Conservation (phyloP, 2,113 vertebrate species). For the Brachyhypopomus gauderio region DNA sequence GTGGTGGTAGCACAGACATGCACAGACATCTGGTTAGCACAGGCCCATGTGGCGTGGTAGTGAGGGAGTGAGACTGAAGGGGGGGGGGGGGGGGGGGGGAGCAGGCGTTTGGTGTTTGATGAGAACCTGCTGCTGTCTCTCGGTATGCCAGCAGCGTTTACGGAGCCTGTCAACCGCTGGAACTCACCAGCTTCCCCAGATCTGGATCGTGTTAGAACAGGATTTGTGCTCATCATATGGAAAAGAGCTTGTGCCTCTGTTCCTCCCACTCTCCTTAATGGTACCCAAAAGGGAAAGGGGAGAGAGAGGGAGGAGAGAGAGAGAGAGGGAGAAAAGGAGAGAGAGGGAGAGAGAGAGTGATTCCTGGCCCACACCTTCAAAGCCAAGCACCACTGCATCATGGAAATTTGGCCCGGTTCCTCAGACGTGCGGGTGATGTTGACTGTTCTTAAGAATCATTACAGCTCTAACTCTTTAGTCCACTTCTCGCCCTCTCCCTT, state of each 20-base stretch:
- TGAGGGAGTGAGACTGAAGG: constrained; percentile 8
- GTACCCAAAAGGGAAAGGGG: constrained; percentile 56
- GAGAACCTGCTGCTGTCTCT: constrained; percentile 62
- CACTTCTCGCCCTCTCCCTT: constrained; percentile 49
- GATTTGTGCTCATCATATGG: constrained; percentile 78
- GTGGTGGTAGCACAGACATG: constrained; percentile 9
- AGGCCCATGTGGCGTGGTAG: constrained; percentile 7
- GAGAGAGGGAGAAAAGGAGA: constrained; percentile 22
- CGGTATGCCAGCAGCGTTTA: constrained; percentile 64
- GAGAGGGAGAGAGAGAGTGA: constrained; percentile 51
- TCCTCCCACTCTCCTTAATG: constrained; percentile 70
- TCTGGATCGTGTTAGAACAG: constrained; percentile 77
- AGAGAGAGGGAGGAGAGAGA: constrained; percentile 43
- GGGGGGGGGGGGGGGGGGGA: constrained; percentile 12
- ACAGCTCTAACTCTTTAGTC: constrained; percentile 60
- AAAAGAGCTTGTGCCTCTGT: constrained; percentile 73
- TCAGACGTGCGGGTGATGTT: constrained; percentile 66
- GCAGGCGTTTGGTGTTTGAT: constrained; percentile 57
- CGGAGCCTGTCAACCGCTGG: constrained; percentile 81
- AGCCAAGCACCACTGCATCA: constrained; percentile 83
- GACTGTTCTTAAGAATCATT: constrained; percentile 76
- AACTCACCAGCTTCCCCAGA: constrained; percentile 45
- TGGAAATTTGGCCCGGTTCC: constrained; percentile 88
- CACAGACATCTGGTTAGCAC: constrained; percentile 48
- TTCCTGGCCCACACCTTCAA: constrained; percentile 79